phyloP scores from a whole-genome alignment of 2,113 vertebrate genomes.

The Falco punctatus region DNA sequence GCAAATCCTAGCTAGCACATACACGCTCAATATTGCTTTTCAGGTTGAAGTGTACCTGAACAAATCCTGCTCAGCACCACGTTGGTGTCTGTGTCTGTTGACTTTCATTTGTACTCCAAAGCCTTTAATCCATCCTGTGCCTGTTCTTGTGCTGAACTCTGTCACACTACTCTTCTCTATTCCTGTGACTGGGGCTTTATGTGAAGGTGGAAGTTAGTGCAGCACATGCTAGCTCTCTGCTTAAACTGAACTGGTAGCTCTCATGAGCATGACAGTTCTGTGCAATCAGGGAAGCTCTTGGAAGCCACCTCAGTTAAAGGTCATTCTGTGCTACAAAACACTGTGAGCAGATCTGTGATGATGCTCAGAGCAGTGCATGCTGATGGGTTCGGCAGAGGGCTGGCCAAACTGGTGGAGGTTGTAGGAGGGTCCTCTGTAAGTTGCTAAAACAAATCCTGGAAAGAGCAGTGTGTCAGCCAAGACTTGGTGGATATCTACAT shows the following conservation, averaged over 20 bases:
- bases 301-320: not conserved
- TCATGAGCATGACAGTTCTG: not conserved
- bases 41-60: not conserved
- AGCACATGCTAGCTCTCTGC: not conserved
- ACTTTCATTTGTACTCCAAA: not conserved
- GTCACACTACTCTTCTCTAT: not conserved
- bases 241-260: not conserved
- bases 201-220: not conserved
- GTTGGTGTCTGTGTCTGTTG: not conserved
- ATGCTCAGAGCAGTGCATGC: not conserved
- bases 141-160: not conserved
- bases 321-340: not conserved
- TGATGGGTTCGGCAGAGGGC: not conserved
- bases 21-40: not conserved
- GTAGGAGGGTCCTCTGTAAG: not conserved
- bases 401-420: not conserved
- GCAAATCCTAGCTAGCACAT: not conserved
- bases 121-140: not conserved
- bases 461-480: not conserved
- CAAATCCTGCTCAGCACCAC: not conserved
- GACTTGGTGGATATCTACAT: not conserved
- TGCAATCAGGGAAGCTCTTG: not conserved
- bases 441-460: not conserved
- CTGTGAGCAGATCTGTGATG: not conserved
- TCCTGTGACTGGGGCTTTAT: not conserved